Conservation (phyloP, 1,140 invertebrate genomes). For the Ceratina calcarata region DNA sequence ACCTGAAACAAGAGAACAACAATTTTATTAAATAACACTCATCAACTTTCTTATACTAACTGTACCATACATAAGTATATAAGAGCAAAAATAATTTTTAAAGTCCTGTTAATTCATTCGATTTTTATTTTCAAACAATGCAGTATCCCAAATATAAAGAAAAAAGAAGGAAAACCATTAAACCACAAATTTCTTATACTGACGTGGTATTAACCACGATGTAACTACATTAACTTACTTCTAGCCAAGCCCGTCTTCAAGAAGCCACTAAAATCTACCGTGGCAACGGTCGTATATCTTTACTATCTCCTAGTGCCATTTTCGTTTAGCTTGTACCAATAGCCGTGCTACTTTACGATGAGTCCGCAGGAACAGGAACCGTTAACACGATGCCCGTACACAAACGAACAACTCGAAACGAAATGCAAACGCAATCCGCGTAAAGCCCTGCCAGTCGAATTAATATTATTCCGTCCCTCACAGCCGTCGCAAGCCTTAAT, state of each 20-base stretch:
- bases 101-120: too few relatives aligned
- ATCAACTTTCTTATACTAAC: too few relatives aligned
- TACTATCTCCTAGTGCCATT: constrained; percentile 14
- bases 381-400: neutral
- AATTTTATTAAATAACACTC: neutral
- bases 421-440: constrained; percentile 15
- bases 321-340: constrained; percentile 16
- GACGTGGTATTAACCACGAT: neutral
- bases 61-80: too few relatives aligned
- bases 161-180: too few relatives aligned
- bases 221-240: neutral
- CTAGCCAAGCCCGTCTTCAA: neutral
- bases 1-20: constrained; percentile 10
- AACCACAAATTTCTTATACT: constrained; percentile 1
- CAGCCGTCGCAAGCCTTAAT: constrained; percentile 31
- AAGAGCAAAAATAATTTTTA: too few relatives aligned
- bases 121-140: too few relatives aligned
- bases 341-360: constrained; percentile 6
- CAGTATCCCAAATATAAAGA: too few relatives aligned
- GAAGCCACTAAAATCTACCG: constrained; percentile 1
- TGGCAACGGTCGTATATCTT: neutral
- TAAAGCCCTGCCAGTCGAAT: constrained; percentile 15
- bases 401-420: constrained; percentile 6
- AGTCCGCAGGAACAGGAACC: neutral
- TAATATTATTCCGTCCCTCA: constrained; percentile 18